Percentiles rank a stretch among this genome's conserved stretches.
Evolutionary conservation across 30 jellyfish, hydroid and myxozoan species (phyloP).

Genomic region (Chrysaora quinquecirrha): DNA sequence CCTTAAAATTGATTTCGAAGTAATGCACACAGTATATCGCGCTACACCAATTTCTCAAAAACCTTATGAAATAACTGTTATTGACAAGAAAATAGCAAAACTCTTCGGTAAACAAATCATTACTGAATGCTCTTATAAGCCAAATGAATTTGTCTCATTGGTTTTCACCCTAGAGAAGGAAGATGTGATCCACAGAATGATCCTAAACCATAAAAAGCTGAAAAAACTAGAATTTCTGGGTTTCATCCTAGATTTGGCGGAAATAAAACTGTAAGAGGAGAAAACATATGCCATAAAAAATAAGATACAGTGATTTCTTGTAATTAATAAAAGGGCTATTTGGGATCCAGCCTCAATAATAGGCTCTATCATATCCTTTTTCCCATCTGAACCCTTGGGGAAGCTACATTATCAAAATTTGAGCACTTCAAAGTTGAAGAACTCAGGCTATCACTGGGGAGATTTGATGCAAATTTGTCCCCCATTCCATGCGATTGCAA

Average conservation of each 20-base stretch:
- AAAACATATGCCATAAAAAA: background rate
- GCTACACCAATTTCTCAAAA: background rate
- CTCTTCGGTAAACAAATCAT: background rate
- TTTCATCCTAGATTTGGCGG: conserved; percentile 2
- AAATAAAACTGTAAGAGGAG: background rate
- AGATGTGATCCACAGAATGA: conserved; percentile 43
- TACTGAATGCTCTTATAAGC: background rate
- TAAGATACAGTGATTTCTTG: background rate
- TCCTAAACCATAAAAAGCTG: background rate
- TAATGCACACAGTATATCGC: background rate
- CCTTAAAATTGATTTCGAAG: background rate
- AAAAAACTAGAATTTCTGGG: conserved; percentile 11
- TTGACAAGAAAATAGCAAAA: background rate
- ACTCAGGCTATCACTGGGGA: background rate
- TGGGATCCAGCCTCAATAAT: background rate
- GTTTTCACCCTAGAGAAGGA: conserved; percentile 1
- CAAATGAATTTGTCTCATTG: conserved; percentile 1
- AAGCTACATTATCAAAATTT: background rate
- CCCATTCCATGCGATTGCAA: background rate
- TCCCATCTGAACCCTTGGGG: background rate
- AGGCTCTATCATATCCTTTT: background rate
- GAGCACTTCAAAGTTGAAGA: background rate
- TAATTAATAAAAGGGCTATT: background rate
- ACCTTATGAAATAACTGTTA: background rate
- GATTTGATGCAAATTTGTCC: background rate